phyloP scores from a whole-genome alignment of 1,140 invertebrate species.

The Micrasema longulum region DNA sequence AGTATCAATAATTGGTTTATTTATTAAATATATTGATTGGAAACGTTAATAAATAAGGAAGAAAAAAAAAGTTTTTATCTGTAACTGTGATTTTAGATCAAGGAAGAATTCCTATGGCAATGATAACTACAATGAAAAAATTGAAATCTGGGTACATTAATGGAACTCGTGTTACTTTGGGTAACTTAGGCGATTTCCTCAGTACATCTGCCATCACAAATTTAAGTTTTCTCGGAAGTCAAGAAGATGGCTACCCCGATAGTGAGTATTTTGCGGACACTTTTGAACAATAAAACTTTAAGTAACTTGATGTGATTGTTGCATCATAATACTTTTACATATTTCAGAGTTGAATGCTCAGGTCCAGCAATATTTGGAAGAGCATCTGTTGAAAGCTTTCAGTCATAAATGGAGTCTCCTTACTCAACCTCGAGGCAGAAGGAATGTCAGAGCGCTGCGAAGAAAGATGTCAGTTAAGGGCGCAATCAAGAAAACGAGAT shows the following conservation, averaged over 20 bases:
- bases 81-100: slow-evolving; percentile 84
- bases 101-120: slow-evolving; percentile 90
- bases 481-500: slow-evolving; percentile 88
- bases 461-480: slow-evolving; percentile 86
- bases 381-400: slow-evolving; percentile 85
- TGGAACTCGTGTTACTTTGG: slow-evolving; percentile 94
- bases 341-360: slow-evolving; percentile 78
- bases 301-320: no score
- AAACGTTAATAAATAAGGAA: no score
- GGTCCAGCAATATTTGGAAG: slow-evolving; percentile 89
- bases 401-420: slow-evolving; percentile 78
- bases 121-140: slow-evolving; percentile 98
- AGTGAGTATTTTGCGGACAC: slow-evolving; percentile 63
- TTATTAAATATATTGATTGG: no score
- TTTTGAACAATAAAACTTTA: no score
- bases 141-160: slow-evolving; percentile 98
- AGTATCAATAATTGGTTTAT: no score
- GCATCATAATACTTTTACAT: background rate
- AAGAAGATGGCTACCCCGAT: slow-evolving; percentile 91
- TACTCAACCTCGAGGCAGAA: slow-evolving; percentile 66
- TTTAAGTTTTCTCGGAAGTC: slow-evolving; percentile 92
- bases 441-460: slow-evolving; percentile 68
- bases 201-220: slow-evolving; percentile 97
- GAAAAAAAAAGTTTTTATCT: no score
- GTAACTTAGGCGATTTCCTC: slow-evolving; percentile 91